phyloP scores from a whole-genome alignment of 2,113 vertebrate genomes.

The Chloropsis hardwickii region DNA sequence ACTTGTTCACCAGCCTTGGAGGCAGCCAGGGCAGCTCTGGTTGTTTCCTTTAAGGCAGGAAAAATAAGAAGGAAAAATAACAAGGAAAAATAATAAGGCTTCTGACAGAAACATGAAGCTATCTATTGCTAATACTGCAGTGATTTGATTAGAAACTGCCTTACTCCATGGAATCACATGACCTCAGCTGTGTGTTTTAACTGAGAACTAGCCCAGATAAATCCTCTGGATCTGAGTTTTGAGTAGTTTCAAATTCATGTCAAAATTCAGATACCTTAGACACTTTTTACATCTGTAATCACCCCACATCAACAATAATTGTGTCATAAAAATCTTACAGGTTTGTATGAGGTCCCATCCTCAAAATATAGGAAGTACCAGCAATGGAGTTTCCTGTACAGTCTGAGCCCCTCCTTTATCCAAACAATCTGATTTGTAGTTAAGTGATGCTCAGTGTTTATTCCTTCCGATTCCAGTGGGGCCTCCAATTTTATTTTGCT shows the following conservation, averaged over 20 bases:
- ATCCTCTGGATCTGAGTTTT: not conserved
- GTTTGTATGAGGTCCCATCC: not conserved
- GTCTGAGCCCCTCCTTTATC: not conserved
- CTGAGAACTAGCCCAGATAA: not conserved
- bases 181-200: not conserved
- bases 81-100: slow-evolving; percentile 1
- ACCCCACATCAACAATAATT: not conserved
- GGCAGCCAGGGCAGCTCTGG: not conserved
- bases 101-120: not conserved
- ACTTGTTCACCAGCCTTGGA: not conserved
- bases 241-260: not conserved
- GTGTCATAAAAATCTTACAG: not conserved
- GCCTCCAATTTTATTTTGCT: not conserved
- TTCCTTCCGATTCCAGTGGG: not conserved
- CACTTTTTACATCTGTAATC: not conserved
- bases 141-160: not conserved
- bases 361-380: not conserved
- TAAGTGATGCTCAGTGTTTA: not conserved
- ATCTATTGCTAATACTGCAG: not conserved
- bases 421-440: not conserved
- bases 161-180: not conserved
- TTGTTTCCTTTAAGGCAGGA: not conserved
- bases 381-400: not conserved
- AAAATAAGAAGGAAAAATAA: slow-evolving; percentile 20
- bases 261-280: not conserved